Percentiles rank a stretch among this genome's conserved stretches.
These are phyloP conservation scores for Rhea americana DNA, from an alignment of 2,113 vertebrate genomes.

Conservation along the genomic window DNA sequence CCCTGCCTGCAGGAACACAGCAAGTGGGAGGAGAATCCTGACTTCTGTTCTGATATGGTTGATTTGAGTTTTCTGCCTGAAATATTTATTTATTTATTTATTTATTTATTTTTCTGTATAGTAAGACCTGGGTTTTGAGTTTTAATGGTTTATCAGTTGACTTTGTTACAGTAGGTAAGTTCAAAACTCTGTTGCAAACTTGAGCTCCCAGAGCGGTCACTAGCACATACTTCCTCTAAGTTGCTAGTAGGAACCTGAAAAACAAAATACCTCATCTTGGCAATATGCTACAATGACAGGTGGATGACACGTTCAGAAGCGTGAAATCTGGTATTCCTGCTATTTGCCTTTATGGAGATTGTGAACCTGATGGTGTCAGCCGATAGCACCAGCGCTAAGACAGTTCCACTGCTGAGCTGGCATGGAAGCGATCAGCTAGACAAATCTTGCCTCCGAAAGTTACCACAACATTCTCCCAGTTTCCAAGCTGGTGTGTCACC, in stretches of 20 bases:
- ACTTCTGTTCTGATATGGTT: not conserved
- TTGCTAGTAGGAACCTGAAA: not conserved
- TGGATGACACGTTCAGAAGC: accelerated
- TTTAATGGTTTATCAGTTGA: not conserved
- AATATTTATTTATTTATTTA: no score
- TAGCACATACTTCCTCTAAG: accelerated
- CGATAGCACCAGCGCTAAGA: not conserved
- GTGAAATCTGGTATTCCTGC: not conserved
- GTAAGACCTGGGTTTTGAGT: not conserved
- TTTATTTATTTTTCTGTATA: not conserved
- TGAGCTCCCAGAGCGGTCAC: not conserved
- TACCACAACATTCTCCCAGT: not conserved
- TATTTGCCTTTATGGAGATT: not conserved
- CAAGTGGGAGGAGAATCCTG: not conserved
- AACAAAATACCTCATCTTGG: accelerated
- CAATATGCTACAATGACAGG: not conserved
- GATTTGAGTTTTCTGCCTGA: not conserved
- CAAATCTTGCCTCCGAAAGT: not conserved
- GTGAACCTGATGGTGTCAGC: not conserved
- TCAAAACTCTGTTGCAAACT: not conserved
- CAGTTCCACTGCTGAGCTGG: not conserved
- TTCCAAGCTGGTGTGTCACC: not conserved
- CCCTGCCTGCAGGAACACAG: not conserved
- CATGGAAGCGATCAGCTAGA: not conserved
- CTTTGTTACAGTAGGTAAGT: not conserved